These are phyloP conservation scores for Indicator maculatus DNA, from an alignment of 2,113 vertebrate species.

Conservation along the genomic window DNA sequence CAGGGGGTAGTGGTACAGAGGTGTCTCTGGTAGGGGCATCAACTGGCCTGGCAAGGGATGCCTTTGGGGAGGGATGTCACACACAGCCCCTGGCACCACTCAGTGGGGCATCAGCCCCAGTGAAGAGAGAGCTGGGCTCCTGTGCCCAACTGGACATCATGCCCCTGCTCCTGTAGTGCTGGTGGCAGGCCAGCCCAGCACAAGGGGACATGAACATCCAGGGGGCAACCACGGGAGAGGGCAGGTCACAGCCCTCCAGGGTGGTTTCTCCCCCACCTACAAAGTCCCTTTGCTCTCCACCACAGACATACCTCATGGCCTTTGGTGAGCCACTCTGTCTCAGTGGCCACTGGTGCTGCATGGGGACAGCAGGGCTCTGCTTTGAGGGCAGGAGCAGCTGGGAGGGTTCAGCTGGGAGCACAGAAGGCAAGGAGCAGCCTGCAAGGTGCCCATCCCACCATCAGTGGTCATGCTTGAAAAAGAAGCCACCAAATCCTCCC, in stretches of 20 bases:
- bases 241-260: not conserved
- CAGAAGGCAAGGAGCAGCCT: not conserved
- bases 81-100: not conserved
- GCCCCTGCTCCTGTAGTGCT: not conserved
- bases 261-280: not conserved
- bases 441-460: not conserved
- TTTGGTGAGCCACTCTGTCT: not conserved
- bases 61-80: not conserved
- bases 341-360: not conserved
- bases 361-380: rapidly evolving
- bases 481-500: not conserved
- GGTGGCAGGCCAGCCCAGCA: not conserved
- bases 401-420: not conserved
- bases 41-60: not conserved
- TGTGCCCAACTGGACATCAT: rapidly evolving
- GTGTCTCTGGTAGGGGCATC: rapidly evolving
- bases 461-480: not conserved
- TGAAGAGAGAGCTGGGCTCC: not conserved
- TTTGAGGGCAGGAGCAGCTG: not conserved
- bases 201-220: rapidly evolving
- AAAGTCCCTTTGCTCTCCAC: not conserved
- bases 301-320: not conserved
- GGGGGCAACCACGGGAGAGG: not conserved
- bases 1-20: too few species aligned
- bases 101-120: not conserved